These are phyloP conservation scores for Rhingia campestris DNA, from an alignment of 2,888 invertebrate genomes.

Conservation along the genomic window DNA sequence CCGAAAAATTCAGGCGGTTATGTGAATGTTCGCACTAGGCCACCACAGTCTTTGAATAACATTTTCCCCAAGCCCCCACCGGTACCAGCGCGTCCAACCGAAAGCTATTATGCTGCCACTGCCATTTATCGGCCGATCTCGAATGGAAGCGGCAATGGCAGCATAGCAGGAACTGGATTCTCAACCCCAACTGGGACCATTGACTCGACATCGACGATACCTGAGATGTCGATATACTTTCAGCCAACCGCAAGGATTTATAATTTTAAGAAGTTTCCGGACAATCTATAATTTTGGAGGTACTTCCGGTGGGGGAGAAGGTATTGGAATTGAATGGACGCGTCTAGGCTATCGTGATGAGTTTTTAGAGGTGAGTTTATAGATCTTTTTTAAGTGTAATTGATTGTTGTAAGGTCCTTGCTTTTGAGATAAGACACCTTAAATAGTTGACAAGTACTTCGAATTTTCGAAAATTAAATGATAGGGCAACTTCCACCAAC, in stretches of 20 bases:
- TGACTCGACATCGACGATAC: constrained; percentile 82
- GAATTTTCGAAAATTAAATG: neutral
- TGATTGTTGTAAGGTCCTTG: too few species aligned
- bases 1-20: constrained; percentile 82
- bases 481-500: too few species aligned
- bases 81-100: constrained; percentile 88
- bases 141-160: constrained; percentile 77
- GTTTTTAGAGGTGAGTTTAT: constrained; percentile 55
- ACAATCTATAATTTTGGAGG: constrained; percentile 81
- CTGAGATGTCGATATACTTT: constrained; percentile 81
- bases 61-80: constrained; percentile 86
- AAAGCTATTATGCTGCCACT: constrained; percentile 88
- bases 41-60: constrained; percentile 84
- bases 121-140: constrained; percentile 85
- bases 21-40: constrained; percentile 82
- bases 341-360: constrained; percentile 63
- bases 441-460: neutral
- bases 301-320: constrained; percentile 8
- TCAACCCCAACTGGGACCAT: constrained; percentile 78
- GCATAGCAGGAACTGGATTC: constrained; percentile 72
- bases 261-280: constrained; percentile 82
- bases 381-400: too few species aligned
- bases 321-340: constrained; percentile 34
- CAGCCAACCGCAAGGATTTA: constrained; percentile 82
- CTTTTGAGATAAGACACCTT: neutral